A percentile compares a stretch with the other conserved stretches of the same genome.
phyloP scores from a whole-genome alignment of 2,113 vertebrate species.

The Erythrolamprus reginae region DNA sequence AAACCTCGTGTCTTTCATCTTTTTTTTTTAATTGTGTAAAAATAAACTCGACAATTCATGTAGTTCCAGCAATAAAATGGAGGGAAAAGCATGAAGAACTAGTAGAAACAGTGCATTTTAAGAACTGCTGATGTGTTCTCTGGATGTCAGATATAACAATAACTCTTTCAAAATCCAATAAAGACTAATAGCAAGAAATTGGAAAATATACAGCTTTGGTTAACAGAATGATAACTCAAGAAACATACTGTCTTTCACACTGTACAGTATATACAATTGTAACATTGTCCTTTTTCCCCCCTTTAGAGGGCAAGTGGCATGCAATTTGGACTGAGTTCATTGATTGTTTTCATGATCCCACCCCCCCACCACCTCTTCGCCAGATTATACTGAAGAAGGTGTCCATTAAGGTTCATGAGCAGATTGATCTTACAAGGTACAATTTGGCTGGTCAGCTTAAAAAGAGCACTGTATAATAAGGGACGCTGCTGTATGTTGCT shows the following conservation, averaged over 20 bases:
- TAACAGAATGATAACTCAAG: conserved; percentile 66
- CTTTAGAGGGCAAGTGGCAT: conserved; percentile 63
- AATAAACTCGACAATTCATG: conserved; percentile 81
- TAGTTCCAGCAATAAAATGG: conserved; percentile 72
- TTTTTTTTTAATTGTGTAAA: conserved; percentile 82
- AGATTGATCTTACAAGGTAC: conserved; percentile 16
- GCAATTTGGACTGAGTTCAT: conserved; percentile 56
- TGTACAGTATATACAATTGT: conserved; percentile 68
- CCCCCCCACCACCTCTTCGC: conserved; percentile 26
- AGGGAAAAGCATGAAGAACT: conserved; percentile 65
- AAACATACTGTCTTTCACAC: conserved; percentile 59
- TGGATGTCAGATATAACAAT: conserved; percentile 31
- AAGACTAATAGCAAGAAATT: conserved; percentile 59
- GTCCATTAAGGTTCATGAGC: conserved; percentile 24
- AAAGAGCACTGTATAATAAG: conserved; percentile 40
- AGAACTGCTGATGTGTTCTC: conserved; percentile 56
- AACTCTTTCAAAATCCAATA: conserved; percentile 60
- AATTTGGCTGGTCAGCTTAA: conserved; percentile 16
- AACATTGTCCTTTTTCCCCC: conserved; percentile 50
- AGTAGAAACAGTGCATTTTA: conserved; percentile 70
- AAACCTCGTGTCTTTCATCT: conserved; percentile 61
- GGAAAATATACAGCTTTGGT: conserved; percentile 76
- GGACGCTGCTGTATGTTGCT: conserved; percentile 24
- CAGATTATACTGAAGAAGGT: conserved; percentile 33
- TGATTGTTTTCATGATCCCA: conserved; percentile 30